These are phyloP conservation scores for Netelia fuscicornis DNA, from an alignment of 2,888 invertebrate genomes.

Conservation along the genomic window DNA sequence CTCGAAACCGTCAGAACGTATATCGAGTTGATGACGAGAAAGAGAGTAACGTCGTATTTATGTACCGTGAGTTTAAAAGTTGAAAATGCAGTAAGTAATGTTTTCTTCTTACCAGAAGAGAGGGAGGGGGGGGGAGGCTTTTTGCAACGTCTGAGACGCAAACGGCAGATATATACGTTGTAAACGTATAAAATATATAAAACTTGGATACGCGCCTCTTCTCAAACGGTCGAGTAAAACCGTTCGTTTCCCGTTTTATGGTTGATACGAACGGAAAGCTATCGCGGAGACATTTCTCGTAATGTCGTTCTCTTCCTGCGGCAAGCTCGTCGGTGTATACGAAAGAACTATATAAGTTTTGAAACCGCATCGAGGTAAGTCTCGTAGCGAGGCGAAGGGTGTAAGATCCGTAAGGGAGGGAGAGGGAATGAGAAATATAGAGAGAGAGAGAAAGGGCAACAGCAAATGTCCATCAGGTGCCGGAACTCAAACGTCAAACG, in stretches of 20 bases:
- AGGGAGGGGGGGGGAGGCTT: not conserved
- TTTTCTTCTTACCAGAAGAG: not conserved
- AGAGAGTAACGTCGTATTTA: too few relatives aligned
- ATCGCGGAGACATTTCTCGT: conserved; percentile 19
- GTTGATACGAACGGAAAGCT: conserved; percentile 12
- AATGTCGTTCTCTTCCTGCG: conserved; percentile 17
- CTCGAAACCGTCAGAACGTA: not conserved
- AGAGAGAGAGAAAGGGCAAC: not conserved
- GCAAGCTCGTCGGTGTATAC: not conserved
- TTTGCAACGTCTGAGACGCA: not conserved
- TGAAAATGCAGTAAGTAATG: not conserved
- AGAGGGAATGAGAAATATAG: not conserved
- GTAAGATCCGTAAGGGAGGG: not conserved
- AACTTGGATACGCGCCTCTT: not conserved
- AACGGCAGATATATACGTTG: not conserved
- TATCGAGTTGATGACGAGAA: not conserved
- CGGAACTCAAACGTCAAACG: conserved; percentile 36
- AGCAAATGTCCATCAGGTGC: conserved; percentile 44
- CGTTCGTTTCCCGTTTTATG: conserved; percentile 26
- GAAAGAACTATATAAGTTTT: conserved; percentile 29
- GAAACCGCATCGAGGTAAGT: not conserved
- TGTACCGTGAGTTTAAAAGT: not conserved
- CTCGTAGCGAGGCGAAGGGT: too few relatives aligned
- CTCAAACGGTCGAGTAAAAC: conserved; percentile 4
- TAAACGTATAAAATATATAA: conserved; percentile 28